Conservation (phyloP, 1,140 invertebrate genomes). For the Leptopilina boulardi region DNA sequence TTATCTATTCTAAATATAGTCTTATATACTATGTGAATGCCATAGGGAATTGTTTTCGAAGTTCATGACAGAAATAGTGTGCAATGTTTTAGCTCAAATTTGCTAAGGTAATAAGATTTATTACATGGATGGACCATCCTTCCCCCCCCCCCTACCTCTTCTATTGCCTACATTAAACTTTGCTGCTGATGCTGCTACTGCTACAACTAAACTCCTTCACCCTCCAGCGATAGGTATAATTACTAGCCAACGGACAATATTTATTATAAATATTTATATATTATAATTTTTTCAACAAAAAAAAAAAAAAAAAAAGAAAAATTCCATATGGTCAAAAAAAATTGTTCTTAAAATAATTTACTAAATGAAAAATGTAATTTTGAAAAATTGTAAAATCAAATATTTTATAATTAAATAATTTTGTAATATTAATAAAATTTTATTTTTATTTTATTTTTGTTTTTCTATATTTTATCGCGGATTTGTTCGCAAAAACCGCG, state of each 20-base stretch:
- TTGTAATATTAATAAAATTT: no score
- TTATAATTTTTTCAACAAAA: no score
- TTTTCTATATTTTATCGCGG: no score
- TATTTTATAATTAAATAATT: no score
- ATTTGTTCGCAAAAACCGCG: no score
- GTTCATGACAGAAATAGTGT: conserved; percentile 17
- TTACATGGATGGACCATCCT: conserved; percentile 9
- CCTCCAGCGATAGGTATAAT: background rate
- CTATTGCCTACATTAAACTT: conserved; percentile 5
- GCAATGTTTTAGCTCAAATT: conserved; percentile 30
- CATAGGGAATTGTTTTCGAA: conserved; percentile 1
- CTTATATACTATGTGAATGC: background rate
- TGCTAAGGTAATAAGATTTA: conserved; percentile 22
- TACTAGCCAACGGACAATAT: background rate
- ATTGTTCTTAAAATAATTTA: no score
- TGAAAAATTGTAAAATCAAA: no score
- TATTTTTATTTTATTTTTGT: no score
- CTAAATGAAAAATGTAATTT: no score
- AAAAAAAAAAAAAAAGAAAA: background rate
- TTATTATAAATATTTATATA: background rate
- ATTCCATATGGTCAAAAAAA: no score
- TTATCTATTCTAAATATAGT: no score
- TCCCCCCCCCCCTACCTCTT: background rate
- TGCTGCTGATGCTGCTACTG: background rate
- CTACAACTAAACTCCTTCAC: conserved; percentile 9